Evolutionary conservation across 2,888 invertebrate species (phyloP).

Genomic region (Tetrapedia diversipes): DNA sequence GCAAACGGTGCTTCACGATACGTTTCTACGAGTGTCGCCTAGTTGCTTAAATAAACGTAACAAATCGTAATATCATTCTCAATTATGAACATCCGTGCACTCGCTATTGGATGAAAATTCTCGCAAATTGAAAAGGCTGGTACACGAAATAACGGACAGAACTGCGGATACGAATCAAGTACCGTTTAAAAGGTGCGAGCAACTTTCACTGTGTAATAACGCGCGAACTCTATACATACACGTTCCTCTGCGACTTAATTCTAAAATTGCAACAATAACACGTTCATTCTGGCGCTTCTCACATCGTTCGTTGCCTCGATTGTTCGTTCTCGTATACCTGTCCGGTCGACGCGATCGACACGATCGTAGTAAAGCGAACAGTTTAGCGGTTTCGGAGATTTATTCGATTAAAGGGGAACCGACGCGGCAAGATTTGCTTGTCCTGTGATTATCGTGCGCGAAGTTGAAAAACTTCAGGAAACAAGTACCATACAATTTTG

Average conservation of each 20-base stretch:
- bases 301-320: not conserved
- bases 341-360: not conserved
- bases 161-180: too few species aligned
- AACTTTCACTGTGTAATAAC: slow-evolving; percentile 25
- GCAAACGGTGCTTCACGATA: not conserved
- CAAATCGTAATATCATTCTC: slow-evolving; percentile 28
- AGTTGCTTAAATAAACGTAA: slow-evolving; percentile 45
- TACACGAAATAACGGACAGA: not conserved
- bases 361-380: not conserved
- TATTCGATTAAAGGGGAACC: too few species aligned
- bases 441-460: not conserved
- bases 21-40: slow-evolving; percentile 6
- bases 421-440: too few species aligned
- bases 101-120: not conserved
- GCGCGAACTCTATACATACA: not conserved
- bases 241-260: not conserved
- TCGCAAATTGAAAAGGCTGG: not conserved
- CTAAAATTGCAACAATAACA: not conserved
- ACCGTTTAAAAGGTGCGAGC: slow-evolving; percentile 12
- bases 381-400: too few species aligned
- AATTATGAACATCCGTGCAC: not conserved
- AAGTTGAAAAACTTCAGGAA: not conserved
- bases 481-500: too few species aligned
- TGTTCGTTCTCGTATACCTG: not conserved
- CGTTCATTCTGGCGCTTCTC: not conserved